These are phyloP conservation scores for Furcifer pardalis DNA, from an alignment of 2,797 vertebrate species.

Conservation along the genomic window DNA sequence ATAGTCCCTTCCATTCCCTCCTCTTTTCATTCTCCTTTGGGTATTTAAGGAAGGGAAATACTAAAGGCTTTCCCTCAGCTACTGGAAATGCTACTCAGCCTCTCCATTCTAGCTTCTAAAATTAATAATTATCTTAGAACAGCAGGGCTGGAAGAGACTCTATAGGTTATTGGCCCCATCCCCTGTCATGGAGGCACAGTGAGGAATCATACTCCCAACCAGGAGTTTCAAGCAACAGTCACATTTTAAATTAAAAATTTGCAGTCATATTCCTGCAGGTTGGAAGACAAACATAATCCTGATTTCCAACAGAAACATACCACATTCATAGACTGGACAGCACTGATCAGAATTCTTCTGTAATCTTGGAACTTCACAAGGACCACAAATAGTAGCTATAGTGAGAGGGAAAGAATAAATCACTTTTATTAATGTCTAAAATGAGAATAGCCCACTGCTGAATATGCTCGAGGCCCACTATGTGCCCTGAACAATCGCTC, in stretches of 20 bases:
- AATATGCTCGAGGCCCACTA: background rate
- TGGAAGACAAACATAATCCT: background rate
- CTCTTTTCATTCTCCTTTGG: background rate
- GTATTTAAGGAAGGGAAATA: background rate
- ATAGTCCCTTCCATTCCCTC: background rate
- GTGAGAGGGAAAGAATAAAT: constrained; percentile 15
- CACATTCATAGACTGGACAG: constrained; percentile 91
- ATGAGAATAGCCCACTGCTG: background rate
- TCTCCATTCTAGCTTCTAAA: background rate
- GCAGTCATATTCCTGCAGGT: background rate
- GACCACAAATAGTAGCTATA: constrained; percentile 84
- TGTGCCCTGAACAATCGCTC: background rate
- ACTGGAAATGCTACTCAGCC: background rate
- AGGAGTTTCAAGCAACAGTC: background rate
- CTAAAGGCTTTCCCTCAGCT: background rate
- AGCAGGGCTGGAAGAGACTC: too few species aligned
- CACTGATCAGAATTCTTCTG: constrained; percentile 80
- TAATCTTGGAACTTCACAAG: constrained; percentile 86
- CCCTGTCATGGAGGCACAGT: too few species aligned
- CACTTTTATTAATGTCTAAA: background rate
- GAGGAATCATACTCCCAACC: too few species aligned
- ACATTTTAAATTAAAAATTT: background rate
- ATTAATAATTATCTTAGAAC: too few species aligned
- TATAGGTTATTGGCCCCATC: too few species aligned
- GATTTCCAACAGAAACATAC: constrained; percentile 75